phyloP scores from a whole-genome alignment of 2,888 invertebrate species.

The Aphidius colemani region DNA sequence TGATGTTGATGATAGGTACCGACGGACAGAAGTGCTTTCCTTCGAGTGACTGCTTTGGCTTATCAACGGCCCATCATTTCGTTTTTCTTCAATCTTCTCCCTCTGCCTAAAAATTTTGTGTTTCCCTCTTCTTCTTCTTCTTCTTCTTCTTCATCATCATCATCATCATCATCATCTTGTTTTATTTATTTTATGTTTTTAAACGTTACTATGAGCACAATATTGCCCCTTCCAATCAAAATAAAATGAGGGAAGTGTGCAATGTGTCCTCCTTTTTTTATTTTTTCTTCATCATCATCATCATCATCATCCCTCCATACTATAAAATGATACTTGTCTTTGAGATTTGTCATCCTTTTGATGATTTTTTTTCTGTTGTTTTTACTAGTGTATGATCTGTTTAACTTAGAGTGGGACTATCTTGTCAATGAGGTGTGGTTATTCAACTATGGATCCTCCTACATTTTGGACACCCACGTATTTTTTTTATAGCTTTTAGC shows the following conservation, averaged over 20 bases:
- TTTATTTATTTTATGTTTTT: no score
- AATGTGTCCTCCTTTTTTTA: no score
- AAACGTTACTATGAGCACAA: not conserved
- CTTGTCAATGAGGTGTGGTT: constrained; percentile 43
- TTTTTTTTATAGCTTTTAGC: constrained; percentile 22
- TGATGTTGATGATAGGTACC: constrained; percentile 30
- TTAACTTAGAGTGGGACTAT: no score
- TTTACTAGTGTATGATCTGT: no score
- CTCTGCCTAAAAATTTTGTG: constrained; percentile 20
- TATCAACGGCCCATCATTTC: constrained; percentile 57
- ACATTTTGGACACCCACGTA: constrained; percentile 39
- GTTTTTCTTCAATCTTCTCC: constrained; percentile 33
- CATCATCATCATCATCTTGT: constrained; percentile 17
- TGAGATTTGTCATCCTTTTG: no score
- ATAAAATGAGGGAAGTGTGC: constrained; percentile 10
- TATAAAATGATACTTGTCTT: no score
- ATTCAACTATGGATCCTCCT: constrained; percentile 46
- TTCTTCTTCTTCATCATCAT: constrained; percentile 29
- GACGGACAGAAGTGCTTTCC: constrained; percentile 43
- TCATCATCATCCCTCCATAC: not conserved
- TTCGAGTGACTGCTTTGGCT: constrained; percentile 50
- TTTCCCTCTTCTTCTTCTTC: constrained; percentile 30
- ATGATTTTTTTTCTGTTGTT: no score
- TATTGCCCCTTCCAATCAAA: constrained; percentile 17
- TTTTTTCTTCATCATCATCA: not conserved